phyloP scores from a whole-genome alignment of 53 echinoderm and acorn worm genomes.

The Arbacia lixula region DNA sequence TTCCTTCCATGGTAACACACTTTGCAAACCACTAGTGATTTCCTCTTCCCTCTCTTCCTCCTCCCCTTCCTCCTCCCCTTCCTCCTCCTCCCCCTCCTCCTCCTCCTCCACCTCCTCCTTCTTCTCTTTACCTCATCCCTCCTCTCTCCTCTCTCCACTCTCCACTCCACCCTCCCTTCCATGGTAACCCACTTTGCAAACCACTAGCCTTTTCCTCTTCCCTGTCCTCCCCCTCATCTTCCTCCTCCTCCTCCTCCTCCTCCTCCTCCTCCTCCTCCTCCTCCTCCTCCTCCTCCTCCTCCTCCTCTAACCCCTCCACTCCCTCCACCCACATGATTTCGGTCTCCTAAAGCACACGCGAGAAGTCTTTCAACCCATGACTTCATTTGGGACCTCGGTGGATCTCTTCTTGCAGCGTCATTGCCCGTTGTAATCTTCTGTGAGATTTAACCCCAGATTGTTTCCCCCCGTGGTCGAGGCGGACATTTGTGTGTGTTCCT shows the following conservation, averaged over 20 bases:
- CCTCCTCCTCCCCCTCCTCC: background rate
- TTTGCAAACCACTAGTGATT: background rate
- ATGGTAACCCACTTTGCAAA: background rate
- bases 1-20: slow-evolving; percentile 15
- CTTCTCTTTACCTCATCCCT: too few species aligned
- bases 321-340: too few species aligned
- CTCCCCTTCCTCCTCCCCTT: background rate
- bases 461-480: too few species aligned
- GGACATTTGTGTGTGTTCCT: too few species aligned
- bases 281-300: background rate
- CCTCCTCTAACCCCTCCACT: too few species aligned
- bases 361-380: too few species aligned
- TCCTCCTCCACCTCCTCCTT: background rate
- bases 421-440: too few species aligned
- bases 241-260: background rate
- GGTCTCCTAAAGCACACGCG: too few species aligned
- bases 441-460: too few species aligned
- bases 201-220: background rate
- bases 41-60: background rate
- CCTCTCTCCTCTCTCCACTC: too few species aligned
- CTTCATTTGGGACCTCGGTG: too few species aligned
- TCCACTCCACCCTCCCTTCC: background rate
- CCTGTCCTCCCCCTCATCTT: background rate
- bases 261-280: background rate
- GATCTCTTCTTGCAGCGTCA: too few species aligned